Evolutionary conservation across 1,140 invertebrate genomes (phyloP), one percentile per base, ranked within the genome.

Genomic region (Leptinotarsa lineolata): DNA sequence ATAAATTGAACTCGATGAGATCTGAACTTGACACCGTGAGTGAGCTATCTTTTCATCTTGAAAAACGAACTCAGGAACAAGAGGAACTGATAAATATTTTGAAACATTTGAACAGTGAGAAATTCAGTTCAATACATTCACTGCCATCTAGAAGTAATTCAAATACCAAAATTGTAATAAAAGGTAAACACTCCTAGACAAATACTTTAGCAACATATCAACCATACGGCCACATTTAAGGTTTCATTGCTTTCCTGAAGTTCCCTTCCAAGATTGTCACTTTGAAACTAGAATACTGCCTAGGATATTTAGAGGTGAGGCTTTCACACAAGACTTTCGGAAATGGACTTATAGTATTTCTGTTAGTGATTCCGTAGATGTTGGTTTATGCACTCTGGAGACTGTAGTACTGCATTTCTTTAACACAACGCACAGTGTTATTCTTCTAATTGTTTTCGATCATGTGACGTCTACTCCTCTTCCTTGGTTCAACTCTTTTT

Each of bases 301-400:
- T 0, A 21, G 1, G 21, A 63, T 22, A 63, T 22, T 63, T 63
- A n/a, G 60, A 63, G 20, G 21, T 63, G 0, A 63, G 20, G 6
- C 60, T 12, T 63, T 63, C 60, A 63, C 21, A 63, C 60, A 63
- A 24, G 4, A 63, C 60, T 63, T 21, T n/a, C 20, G 60, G 20
- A 20, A 63, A 24, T 63, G 60, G 20, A n/a, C 16, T 63, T 63
- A 3, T 2, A 63, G 60, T 63, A 63, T n/a, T 63, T 21, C 60
- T 63, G 20, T 24, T 63, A 63, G 60, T 63, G 60, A 63, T 6
- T 63, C 1, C 20, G 60, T 63, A 63, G 60, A 63, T 63, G 18
- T 63, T 22, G 60, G n/a, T 63, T 20, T 1, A 63, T 63, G 5
- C 13, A 59, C 54, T 59, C 54, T 63, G 60, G 20, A 63, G 0